Percentiles rank a stretch among this genome's conserved stretches.
These are phyloP conservation scores for Drosophila infuscata DNA, from an alignment of 2,888 invertebrate species.

Conservation along the genomic window DNA sequence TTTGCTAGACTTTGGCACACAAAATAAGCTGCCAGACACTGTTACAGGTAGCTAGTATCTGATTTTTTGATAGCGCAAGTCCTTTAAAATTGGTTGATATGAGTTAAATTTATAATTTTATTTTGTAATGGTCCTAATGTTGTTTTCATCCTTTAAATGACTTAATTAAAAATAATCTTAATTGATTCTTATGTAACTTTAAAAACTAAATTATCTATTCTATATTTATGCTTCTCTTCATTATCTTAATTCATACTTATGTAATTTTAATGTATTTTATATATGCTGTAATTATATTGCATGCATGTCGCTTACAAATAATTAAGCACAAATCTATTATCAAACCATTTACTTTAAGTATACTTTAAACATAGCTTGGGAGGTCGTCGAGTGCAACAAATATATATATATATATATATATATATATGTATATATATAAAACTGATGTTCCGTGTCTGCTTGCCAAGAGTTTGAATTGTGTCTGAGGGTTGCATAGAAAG, in stretches of 20 bases:
- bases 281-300: neutral
- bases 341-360: neutral
- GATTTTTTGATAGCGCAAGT: neutral
- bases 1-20: too few relatives aligned
- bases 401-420: too few relatives aligned
- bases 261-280: neutral
- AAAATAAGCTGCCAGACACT: too few relatives aligned
- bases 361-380: slow-evolving; percentile 15
- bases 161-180: neutral
- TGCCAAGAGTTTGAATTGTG: slow-evolving; percentile 11
- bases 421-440: neutral
- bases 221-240: neutral
- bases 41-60: too few relatives aligned
- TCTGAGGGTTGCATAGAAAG: slow-evolving; percentile 1
- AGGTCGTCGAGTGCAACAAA: slow-evolving; percentile 27
- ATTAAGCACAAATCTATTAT: slow-evolving; percentile 18
- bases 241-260: neutral
- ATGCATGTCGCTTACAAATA: neutral
- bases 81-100: neutral
- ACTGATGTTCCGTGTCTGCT: slow-evolving; percentile 17
- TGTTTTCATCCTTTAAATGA: neutral
- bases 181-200: neutral
- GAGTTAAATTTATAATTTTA: neutral
- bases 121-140: neutral
- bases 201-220: neutral